Evolutionary conservation across 2,888 invertebrate species (phyloP), one percentile per base, ranked within the genome.

Genomic region (Polydrusus cervinus): DNA sequence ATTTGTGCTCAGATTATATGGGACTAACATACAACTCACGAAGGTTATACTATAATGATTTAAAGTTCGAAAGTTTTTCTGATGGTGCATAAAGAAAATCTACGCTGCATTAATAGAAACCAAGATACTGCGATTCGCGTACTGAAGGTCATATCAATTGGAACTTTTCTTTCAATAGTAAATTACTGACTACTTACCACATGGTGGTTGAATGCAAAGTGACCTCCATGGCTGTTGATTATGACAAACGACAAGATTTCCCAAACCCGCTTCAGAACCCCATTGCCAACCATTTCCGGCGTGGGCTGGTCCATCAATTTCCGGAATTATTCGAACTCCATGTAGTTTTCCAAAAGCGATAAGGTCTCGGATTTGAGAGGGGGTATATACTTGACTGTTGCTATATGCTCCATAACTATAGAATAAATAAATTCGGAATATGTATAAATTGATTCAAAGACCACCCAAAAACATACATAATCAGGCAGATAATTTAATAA

Each of bases 271-370:
- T 13, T 86, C 83, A 5, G 87, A 85, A 3, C 95, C 95, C 94
- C 95, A 94, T 84, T 95, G 93, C 95, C 95, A 96, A 0, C 95
- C 96, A 78, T 92, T 93, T 25, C 94, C 94, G 0, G 94, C 92
- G 85, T 96, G 96, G 2, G 96, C 93, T 0, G 97, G 97, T 7
- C 95, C 93, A 86, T 97, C 97, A 45, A 97, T 91, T 89, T 98
- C 98, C 11, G 97, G 91, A 34, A 98, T 89, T 0, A 97, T 91
- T 45, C 96, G 89, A 6, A 98, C 92, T 1, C 97, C 98, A 49
- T 97, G 89, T 1, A 91, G 85, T 77, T 92, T 90, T 0, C 95
- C 97, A 85, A 95, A 97, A 40, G 91, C 89, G 0, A 95, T 90
- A 67, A 97, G 87, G n/a, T 90, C 88, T 40, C 88, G 84, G 6